phyloP scores from a whole-genome alignment of 2,797 vertebrate species.

The Betta splendens region DNA sequence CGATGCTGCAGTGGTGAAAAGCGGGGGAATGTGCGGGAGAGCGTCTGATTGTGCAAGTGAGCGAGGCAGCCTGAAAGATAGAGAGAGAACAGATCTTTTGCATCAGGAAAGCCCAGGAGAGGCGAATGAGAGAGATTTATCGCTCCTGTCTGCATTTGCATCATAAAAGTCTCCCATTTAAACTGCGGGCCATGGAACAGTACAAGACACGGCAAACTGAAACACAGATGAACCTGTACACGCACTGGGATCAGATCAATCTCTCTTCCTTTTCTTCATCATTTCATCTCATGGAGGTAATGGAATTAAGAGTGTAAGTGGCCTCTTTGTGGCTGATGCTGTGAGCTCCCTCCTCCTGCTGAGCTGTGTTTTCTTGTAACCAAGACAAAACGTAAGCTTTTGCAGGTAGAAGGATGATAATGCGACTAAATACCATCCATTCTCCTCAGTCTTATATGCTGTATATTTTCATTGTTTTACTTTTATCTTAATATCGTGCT shows the following conservation, averaged over 20 bases:
- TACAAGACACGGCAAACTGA: slow-evolving; percentile 66
- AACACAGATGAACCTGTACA: slow-evolving; percentile 61
- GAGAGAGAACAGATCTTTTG: slow-evolving; percentile 50
- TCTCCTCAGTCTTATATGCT: neutral
- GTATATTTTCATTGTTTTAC: too few species aligned
- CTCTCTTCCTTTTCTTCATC: slow-evolving; percentile 4
- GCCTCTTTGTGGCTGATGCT: slow-evolving; percentile 26
- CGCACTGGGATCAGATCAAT: slow-evolving; percentile 32
- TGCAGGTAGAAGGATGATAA: slow-evolving; percentile 10
- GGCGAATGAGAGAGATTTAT: slow-evolving; percentile 71
- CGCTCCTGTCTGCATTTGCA: slow-evolving; percentile 74
- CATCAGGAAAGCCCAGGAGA: slow-evolving; percentile 59
- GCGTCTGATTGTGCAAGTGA: slow-evolving; percentile 5
- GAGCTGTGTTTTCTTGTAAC: slow-evolving; percentile 13
- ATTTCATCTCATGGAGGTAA: slow-evolving; percentile 47
- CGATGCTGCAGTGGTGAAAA: slow-evolving; percentile 61
- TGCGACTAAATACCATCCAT: too few species aligned
- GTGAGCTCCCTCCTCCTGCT: slow-evolving; percentile 25
- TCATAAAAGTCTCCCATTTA: slow-evolving; percentile 77
- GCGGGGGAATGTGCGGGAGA: slow-evolving; percentile 14
- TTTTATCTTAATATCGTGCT: too few species aligned
- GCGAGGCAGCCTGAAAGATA: slow-evolving; percentile 31
- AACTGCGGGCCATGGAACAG: slow-evolving; percentile 59
- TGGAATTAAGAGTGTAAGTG: slow-evolving; percentile 64
- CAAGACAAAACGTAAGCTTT: slow-evolving; percentile 1